Percentiles rank a stretch among this genome's conserved stretches.
Evolutionary conservation across 1,140 invertebrate genomes (phyloP).

Genomic region (Telenomus remus): DNA sequence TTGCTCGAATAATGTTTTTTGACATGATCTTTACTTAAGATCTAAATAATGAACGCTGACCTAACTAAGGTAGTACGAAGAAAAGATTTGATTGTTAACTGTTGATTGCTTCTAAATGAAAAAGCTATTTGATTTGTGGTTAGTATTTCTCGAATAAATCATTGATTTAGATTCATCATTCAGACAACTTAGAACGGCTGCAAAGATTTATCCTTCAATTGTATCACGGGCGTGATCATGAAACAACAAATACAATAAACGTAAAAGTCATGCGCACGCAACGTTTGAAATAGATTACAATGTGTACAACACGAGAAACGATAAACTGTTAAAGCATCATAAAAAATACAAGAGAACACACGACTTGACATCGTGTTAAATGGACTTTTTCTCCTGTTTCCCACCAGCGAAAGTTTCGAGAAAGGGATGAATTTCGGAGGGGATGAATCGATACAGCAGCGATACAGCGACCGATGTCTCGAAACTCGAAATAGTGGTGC

Average conservation of each 20-base stretch:
- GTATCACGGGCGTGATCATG: too few relatives aligned
- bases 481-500: constrained; percentile 72
- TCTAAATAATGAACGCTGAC: too few relatives aligned
- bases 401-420: constrained; percentile 57
- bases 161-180: too few relatives aligned
- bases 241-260: too few relatives aligned
- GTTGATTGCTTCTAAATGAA: too few relatives aligned
- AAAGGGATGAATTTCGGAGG: constrained; percentile 55
- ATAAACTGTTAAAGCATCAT: constrained; percentile 14
- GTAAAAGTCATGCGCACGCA: too few relatives aligned
- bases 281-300: background rate
- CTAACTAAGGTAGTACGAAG: too few relatives aligned
- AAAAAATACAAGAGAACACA: constrained; percentile 23
- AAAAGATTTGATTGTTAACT: background rate
- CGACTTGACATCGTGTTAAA: constrained; percentile 60
- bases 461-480: constrained; percentile 73
- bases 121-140: too few relatives aligned
- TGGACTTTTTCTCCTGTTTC: constrained; percentile 55
- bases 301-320: background rate
- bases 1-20: too few relatives aligned
- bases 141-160: too few relatives aligned
- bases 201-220: background rate
- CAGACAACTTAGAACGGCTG: too few relatives aligned
- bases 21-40: too few relatives aligned
- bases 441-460: constrained; percentile 74